Percentiles rank a stretch among this genome's conserved stretches.
These are phyloP conservation scores for Acinonyx jubatus DNA, from an alignment of 2,113 vertebrate genomes.

Conservation along the genomic window DNA sequence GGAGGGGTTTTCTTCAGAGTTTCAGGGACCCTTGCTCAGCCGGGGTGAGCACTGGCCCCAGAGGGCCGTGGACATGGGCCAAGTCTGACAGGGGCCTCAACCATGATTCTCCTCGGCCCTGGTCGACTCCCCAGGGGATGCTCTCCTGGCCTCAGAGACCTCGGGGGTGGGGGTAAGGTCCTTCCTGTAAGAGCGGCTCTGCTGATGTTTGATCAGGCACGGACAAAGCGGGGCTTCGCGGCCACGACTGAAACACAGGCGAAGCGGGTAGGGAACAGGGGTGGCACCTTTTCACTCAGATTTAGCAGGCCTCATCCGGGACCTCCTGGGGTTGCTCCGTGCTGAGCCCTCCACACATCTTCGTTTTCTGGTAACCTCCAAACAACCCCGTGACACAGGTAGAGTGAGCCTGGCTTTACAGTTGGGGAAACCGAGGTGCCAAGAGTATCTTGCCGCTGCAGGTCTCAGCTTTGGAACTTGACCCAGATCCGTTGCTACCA, in stretches of 20 bases:
- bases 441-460: fast-evolving
- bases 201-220: not conserved
- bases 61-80: not conserved
- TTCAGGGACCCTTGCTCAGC: not conserved
- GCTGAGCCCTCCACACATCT: fast-evolving
- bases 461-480: not conserved
- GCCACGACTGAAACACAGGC: fast-evolving
- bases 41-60: not conserved
- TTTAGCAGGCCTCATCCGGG: fast-evolving
- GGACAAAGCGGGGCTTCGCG: not conserved
- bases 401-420: not conserved
- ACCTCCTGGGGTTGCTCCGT: not conserved
- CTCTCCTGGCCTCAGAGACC: not conserved
- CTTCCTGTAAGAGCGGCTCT: not conserved
- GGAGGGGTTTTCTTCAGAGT: not conserved
- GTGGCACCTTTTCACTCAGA: fast-evolving
- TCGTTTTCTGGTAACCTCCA: not conserved
- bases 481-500: not conserved
- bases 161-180: too few relatives aligned
- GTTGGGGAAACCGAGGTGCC: not conserved
- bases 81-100: fast-evolving
- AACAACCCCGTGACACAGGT: fast-evolving
- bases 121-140: not conserved
- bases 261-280: fast-evolving
- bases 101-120: not conserved